Evolutionary conservation across 2,888 invertebrate species (phyloP).

Genomic region (Pachliopta kotzebuea): DNA sequence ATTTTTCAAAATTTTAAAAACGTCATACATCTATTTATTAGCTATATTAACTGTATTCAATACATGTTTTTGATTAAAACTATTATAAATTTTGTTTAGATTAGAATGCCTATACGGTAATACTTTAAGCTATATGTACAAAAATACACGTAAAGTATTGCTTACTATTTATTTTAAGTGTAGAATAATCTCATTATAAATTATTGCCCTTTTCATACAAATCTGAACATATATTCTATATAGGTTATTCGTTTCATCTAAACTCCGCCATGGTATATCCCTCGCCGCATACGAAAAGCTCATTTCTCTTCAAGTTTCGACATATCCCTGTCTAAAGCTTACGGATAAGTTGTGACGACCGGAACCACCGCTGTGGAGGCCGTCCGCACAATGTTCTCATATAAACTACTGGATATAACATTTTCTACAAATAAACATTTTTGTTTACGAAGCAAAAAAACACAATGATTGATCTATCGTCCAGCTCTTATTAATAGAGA

Average conservation of each 20-base stretch:
- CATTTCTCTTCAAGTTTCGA: constrained; percentile 21
- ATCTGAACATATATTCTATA: background rate
- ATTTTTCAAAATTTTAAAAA: too few species aligned
- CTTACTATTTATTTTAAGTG: too few species aligned
- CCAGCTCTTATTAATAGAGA: background rate
- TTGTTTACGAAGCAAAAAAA: background rate
- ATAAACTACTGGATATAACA: background rate
- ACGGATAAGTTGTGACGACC: constrained; percentile 23
- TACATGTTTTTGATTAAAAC: too few species aligned
- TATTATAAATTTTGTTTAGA: too few species aligned
- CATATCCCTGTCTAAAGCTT: constrained; percentile 23
- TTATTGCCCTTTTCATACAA: background rate
- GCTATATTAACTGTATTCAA: too few species aligned
- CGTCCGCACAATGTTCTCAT: constrained; percentile 9
- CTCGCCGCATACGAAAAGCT: constrained; percentile 6
- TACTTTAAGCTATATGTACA: too few species aligned
- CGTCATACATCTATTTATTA: too few species aligned
- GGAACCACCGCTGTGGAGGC: constrained; percentile 5
- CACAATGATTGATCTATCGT: background rate
- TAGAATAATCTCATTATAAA: too few species aligned
- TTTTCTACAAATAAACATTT: background rate
- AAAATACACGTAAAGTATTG: too few species aligned
- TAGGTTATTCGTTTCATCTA: background rate
- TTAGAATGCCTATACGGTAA: too few species aligned
- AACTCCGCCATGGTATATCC: background rate